A percentile compares a stretch with the other conserved stretches of the same genome.
These are phyloP conservation scores for Vespertilio murinus DNA, from an alignment of 2,797 vertebrate species.

Conservation along the genomic window DNA sequence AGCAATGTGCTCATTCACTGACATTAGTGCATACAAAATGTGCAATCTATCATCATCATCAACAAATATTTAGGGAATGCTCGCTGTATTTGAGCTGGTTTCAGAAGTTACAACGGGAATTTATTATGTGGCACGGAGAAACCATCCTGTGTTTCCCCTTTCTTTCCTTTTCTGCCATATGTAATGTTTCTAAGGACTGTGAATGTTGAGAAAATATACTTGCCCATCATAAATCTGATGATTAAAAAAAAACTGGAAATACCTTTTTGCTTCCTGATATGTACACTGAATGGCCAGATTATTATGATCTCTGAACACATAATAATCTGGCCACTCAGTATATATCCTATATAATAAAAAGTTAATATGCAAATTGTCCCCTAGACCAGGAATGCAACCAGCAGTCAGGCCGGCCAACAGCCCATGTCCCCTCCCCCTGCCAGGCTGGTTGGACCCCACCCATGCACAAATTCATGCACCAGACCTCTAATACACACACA, in stretches of 20 bases:
- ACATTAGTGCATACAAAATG: conserved; percentile 61
- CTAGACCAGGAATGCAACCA: no score
- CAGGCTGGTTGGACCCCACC: no score
- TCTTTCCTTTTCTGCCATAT: conserved; percentile 15
- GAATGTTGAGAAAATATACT: neutral
- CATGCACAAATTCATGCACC: no score
- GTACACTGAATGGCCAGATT: no score
- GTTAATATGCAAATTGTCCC: no score
- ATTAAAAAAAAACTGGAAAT: conserved; percentile 52
- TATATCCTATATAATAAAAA: no score
- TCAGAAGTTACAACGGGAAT: conserved; percentile 25
- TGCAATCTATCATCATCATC: conserved; percentile 56
- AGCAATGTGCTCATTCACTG: conserved; percentile 28
- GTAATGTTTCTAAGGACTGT: neutral
- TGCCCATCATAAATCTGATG: neutral
- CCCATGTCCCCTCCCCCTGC: no score
- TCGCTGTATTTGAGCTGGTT: neutral
- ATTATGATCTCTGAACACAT: no score
- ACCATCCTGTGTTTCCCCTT: neutral
- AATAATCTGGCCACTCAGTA: no score
- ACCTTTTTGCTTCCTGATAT: neutral
- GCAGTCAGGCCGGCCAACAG: no score
- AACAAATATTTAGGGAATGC: conserved; percentile 41
- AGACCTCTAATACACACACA: no score
- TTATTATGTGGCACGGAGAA: conserved; percentile 37